Percentiles rank a stretch among this genome's conserved stretches.
These are phyloP conservation scores for Coronaproctus castanopsis DNA, from an alignment of 2,888 invertebrate genomes.

Conservation along the genomic window DNA sequence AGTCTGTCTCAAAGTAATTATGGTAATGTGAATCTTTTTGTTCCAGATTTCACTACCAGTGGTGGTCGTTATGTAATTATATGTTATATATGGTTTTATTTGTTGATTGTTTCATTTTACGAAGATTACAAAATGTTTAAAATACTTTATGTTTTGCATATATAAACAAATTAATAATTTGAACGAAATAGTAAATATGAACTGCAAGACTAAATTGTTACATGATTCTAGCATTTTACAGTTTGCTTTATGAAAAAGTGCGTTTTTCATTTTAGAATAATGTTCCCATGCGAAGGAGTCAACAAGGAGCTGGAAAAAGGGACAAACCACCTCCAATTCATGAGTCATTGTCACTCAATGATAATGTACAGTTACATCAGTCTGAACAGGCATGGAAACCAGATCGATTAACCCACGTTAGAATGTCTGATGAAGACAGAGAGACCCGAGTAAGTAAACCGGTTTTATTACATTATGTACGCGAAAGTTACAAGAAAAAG, in stretches of 20 bases:
- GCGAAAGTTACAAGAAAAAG: too few relatives aligned
- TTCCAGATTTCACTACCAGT: neutral
- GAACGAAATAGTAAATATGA: too few relatives aligned
- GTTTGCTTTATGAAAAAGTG: too few relatives aligned
- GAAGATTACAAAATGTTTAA: too few relatives aligned
- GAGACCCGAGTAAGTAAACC: slow-evolving; percentile 30
- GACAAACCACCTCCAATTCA: slow-evolving; percentile 39
- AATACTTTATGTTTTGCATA: too few relatives aligned
- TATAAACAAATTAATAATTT: too few relatives aligned
- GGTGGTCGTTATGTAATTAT: neutral
- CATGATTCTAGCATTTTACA: neutral
- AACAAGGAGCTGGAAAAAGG: slow-evolving; percentile 26
- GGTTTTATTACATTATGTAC: too few relatives aligned
- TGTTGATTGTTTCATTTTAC: too few relatives aligned
- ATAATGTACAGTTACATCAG: slow-evolving; percentile 66
- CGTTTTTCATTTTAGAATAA: too few relatives aligned
- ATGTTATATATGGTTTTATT: too few relatives aligned
- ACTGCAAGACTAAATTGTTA: too few relatives aligned
- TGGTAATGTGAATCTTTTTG: neutral
- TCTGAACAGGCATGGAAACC: slow-evolving; percentile 86
- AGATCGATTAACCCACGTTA: slow-evolving; percentile 32
- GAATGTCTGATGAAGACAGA: slow-evolving; percentile 28
- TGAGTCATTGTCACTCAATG: slow-evolving; percentile 46
- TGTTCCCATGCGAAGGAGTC: slow-evolving; percentile 27
- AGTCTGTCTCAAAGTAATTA: slow-evolving; percentile 1